Percentiles rank a stretch among this genome's conserved stretches.
phyloP scores from a whole-genome alignment of 1,140 invertebrate genomes.

The Conus betulinus region DNA sequence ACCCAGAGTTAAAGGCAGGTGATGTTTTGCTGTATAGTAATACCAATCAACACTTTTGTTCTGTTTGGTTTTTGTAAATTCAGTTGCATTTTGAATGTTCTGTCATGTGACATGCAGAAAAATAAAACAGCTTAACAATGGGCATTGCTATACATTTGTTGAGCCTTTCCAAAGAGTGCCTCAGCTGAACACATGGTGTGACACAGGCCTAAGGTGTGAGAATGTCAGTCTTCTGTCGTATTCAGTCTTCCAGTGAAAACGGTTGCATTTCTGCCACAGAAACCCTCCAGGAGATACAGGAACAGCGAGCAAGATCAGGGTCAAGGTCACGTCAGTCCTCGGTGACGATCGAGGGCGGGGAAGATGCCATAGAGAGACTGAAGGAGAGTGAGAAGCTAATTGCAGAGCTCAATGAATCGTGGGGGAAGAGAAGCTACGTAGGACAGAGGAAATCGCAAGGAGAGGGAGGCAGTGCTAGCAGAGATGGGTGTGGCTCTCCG shows the following conservation, averaged over 20 bases:
- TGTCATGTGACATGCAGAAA: no score
- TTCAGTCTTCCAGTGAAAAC: constrained; percentile 34
- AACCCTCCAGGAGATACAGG: constrained; percentile 61
- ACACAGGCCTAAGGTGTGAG: no score
- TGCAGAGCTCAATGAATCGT: constrained; percentile 99
- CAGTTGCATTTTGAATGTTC: no score
- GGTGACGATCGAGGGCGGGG: constrained; percentile 83
- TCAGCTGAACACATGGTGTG: no score
- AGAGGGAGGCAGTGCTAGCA: constrained; percentile 97
- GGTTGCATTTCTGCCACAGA: background rate
- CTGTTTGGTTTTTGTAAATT: no score
- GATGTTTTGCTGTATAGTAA: no score
- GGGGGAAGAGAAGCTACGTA: constrained; percentile 99
- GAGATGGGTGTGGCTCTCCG: constrained; percentile 99
- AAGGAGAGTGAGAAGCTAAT: constrained; percentile 99
- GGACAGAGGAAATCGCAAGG: constrained; percentile 94
- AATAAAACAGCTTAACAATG: no score
- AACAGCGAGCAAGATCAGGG: constrained; percentile 44
- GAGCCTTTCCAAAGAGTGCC: no score
- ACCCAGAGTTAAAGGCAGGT: no score
- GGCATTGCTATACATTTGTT: no score
- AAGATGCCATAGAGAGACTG: constrained; percentile 97
- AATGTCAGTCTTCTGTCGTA: no score
- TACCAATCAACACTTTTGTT: no score
- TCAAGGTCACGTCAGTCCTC: constrained; percentile 65